Base-by-base conservation (phyloP, 2,113 vertebrate genomes). In the Trochalopteron elliotii region DNA sequence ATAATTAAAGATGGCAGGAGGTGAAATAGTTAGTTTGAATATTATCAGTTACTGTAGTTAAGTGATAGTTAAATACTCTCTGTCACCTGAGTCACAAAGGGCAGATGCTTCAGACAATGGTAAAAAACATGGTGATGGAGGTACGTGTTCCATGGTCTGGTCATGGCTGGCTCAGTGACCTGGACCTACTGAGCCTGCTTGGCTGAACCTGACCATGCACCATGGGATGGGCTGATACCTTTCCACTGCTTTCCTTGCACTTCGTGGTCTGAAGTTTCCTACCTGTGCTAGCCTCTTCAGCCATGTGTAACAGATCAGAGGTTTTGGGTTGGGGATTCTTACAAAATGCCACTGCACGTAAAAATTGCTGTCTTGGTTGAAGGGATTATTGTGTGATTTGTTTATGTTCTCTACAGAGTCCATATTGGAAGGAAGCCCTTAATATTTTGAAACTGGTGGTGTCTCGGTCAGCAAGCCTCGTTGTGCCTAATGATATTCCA, bases 361-460 rank as follows among this genome's bases (percentile, higher is more conserved):
- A 42, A 85, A 83, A 22, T 9, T n/a, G 5, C 9, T 65, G 33
- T 71, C 71, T 44, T 82, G 24, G 40, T 71, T 64, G 59, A 79
- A 61, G n/a, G 57, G 47, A 76, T 35, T 70, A 17, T 65, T 91
- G 33, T 87, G 49, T 82, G 13, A 82, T 87, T 69, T 87, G 8
- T 70, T 20, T 93, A 6, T 47, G 2, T 83, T 89, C 70, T 42
- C 85, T 93, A 64, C 98, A 99, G 99, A 99, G 99, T 91, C 99
- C 99, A 7, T 99, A 99, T 68, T 99, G 99, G 99, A 99, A 99
- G 92, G 99, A 99, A 98, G 99, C 99, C 40, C 99, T 99, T 88
- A 99, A 99, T 97, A 99, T 99, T 96, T 94, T 99, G 93, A 99
- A 99, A 91, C 93, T 99, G 97, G 99, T 99, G 90, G 99, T 99